Evolutionary conservation across 1,140 invertebrate species (phyloP), one percentile per base, ranked within the genome.

Genomic region (Scaptomyza pallida): DNA sequence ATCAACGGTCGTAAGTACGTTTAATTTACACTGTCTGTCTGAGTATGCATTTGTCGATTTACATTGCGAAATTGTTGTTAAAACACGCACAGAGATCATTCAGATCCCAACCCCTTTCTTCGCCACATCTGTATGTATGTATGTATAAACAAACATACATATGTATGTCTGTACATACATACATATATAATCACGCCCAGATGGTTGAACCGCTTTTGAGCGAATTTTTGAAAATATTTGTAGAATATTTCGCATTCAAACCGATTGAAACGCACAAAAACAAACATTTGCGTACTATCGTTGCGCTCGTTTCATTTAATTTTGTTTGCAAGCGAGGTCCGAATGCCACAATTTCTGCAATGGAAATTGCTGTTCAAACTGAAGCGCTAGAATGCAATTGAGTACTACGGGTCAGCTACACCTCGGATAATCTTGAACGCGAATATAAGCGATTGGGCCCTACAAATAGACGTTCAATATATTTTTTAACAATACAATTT

Each of bases 201-300:
- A 30, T 56, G 56, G 37, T 54, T 82, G 79, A 63, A 76, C 75
- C 79, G 79, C 79, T 83, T 83, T 82, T 83, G 67, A 78, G 51
- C 16, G 72, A 26, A 40, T 63, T 70, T 69, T 70, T 62, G n/a
- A 59, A 73, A 60, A 50, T 63, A 63, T 72, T 78, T 83, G 79
- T 72, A 41, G 83, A 83, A 83, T 72, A 75, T 83, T 83, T 65
- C 67, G 55, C 79, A 83, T 83, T 83, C 75, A 83, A 83, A 72
- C 75, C 71, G 43, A 68, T 60, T 59, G 79, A 75, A 82, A 79
- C 79, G 75, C 67, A 83, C 75, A 83, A 83, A 83, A 57, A 69
- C 80, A 83, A 83, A 85, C 80, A 83, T 79, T 83, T 75, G 60
- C 62, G 13, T 80, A 50, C 67, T 57, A 45, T 61, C 55, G 26